phyloP scores from a whole-genome alignment of 1,140 invertebrate species.

The Euborellia annulipes region DNA sequence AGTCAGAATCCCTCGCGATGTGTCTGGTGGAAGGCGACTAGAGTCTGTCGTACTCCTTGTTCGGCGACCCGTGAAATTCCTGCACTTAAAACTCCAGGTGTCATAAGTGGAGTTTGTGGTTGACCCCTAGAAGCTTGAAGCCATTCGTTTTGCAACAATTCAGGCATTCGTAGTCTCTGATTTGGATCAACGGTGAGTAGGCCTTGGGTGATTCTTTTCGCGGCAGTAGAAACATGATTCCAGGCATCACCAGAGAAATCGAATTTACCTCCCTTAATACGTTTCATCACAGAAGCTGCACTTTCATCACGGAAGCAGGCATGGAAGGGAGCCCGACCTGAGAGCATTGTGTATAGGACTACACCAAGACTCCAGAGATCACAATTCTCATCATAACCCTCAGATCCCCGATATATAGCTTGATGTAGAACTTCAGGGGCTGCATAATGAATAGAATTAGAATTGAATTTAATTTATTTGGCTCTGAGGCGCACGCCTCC shows the following conservation, averaged over 20 bases:
- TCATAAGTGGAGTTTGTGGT: constrained; percentile 36
- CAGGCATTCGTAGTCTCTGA: constrained; percentile 48
- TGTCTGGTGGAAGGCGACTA: constrained; percentile 53
- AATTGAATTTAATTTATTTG: no score
- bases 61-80: constrained; percentile 25
- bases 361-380: constrained; percentile 88
- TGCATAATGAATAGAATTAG: no score
- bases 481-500: no score
- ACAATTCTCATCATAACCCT: constrained; percentile 72
- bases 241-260: constrained; percentile 53
- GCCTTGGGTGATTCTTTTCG: constrained; percentile 57
- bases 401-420: constrained; percentile 29
- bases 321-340: constrained; percentile 68
- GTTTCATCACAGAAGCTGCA: constrained; percentile 53
- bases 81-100: constrained; percentile 35
- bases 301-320: constrained; percentile 48
- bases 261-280: constrained; percentile 63
- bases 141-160: constrained; percentile 50
- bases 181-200: constrained; percentile 65
- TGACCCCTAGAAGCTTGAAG: constrained; percentile 28
- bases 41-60: constrained; percentile 36
- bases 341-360: constrained; percentile 79
- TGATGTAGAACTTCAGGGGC: constrained; percentile 72
- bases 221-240: constrained; percentile 51
- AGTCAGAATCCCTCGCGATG: constrained; percentile 52